A percentile compares a stretch with the other conserved stretches of the same genome.
Evolutionary conservation across 2,888 invertebrate species (phyloP).

Genomic region (Leuctra nigra): DNA sequence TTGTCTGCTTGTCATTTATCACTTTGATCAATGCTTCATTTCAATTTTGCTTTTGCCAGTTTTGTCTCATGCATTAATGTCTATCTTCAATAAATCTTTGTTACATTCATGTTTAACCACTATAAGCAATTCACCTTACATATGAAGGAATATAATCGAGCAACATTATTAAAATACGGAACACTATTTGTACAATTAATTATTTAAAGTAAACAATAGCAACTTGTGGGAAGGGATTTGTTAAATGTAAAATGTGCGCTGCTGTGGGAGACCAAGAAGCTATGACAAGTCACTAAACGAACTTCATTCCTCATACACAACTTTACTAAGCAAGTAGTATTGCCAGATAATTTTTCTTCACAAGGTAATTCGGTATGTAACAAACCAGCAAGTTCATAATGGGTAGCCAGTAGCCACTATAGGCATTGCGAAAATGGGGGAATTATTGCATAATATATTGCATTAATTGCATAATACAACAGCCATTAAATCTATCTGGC

Average conservation of each 20-base stretch:
- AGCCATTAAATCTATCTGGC: too few species aligned
- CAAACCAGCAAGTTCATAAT: too few species aligned
- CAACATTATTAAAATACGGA: slow-evolving; percentile 13
- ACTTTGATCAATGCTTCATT: neutral
- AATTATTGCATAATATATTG: too few species aligned
- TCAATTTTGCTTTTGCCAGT: neutral
- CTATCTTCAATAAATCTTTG: slow-evolving; percentile 23
- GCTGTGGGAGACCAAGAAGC: slow-evolving; percentile 7
- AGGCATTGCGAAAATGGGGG: too few species aligned
- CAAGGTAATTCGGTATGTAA: too few species aligned
- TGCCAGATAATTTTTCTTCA: too few species aligned
- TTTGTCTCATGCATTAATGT: slow-evolving; percentile 22
- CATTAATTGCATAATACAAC: too few species aligned
- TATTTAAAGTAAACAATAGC: slow-evolving; percentile 4
- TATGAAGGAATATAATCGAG: neutral
- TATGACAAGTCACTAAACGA: neutral
- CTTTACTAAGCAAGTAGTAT: too few species aligned
- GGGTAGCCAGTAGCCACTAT: too few species aligned
- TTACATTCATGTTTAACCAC: neutral
- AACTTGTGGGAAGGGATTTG: slow-evolving; percentile 7
- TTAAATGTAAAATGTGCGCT: slow-evolving; percentile 2
- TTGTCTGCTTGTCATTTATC: neutral
- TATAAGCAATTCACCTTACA: neutral
- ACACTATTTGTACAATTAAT: slow-evolving; percentile 16
- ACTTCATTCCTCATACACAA: too few species aligned